Evolutionary conservation across 2,888 invertebrate genomes (phyloP).

Genomic region (Stramonita haemastoma): DNA sequence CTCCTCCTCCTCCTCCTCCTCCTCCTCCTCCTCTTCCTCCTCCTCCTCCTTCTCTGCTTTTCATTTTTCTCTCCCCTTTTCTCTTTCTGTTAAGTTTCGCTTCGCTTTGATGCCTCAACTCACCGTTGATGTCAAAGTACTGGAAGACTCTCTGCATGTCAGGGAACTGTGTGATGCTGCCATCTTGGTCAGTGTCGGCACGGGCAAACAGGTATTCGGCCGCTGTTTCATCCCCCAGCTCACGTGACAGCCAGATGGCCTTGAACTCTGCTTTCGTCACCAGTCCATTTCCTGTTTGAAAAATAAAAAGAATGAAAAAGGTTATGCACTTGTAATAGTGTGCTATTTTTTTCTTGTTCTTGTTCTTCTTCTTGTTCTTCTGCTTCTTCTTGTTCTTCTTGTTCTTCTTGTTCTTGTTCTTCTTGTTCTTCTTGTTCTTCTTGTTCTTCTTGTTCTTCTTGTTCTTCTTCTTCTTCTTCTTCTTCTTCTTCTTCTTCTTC

Average conservation of each 20-base stretch:
- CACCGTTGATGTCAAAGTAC: slow-evolving; percentile 63
- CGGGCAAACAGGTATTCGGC: slow-evolving; percentile 58
- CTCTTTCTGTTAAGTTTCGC: no score
- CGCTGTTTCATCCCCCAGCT: slow-evolving; percentile 55
- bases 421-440: neutral
- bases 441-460: neutral
- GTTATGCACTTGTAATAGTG: neutral
- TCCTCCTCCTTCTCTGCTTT: no score
- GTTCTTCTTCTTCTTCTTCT: slow-evolving; percentile 1
- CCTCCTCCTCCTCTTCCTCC: no score
- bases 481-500: slow-evolving; percentile 10
- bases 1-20: no score
- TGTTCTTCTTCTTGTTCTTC: neutral
- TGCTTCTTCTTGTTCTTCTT: neutral
- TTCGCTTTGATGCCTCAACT: neutral
- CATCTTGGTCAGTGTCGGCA: slow-evolving; percentile 60
- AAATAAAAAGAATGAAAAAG: no score
- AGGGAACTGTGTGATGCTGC: slow-evolving; percentile 54
- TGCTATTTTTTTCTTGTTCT: neutral
- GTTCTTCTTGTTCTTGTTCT: neutral
- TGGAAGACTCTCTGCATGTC: slow-evolving; percentile 59
- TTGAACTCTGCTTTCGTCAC: slow-evolving; percentile 56
- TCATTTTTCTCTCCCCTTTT: no score
- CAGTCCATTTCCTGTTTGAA: neutral
- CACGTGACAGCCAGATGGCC: slow-evolving; percentile 55